Evolutionary conservation across 2,797 vertebrate species (phyloP), one percentile per base, ranked within the genome.

Genomic region (Merluccius polli): DNA sequence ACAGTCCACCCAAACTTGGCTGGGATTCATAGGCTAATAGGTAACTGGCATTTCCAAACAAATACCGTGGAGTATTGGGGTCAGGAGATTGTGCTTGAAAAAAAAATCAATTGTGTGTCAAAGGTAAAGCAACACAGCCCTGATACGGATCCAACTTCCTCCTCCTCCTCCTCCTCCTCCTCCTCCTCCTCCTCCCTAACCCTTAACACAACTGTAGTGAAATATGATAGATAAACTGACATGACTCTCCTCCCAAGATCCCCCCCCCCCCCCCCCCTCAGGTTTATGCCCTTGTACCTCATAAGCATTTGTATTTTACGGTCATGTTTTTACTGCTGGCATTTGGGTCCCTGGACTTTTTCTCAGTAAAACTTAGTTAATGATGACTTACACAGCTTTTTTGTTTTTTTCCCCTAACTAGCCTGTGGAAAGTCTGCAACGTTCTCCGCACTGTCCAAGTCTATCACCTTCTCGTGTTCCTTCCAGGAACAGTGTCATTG

Each of bases 261-360:
- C n/a, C n/a, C n/a, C n/a, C n/a, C n/a, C n/a, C n/a, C n/a, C n/a
- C n/a, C n/a, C n/a, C n/a, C n/a, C n/a, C n/a, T n/a, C n/a, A n/a
- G n/a, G n/a, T n/a, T n/a, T n/a, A n/a, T n/a, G n/a, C 33, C 3
- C 33, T 8, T 35, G 33, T 35, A 8, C 8, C 8, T 3, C 33
- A 35, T 35, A 35, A 35, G 8, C 33, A 35, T 8, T 35, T 35
- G 33, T 35, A 8, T 35, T 35, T 35, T 35, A 35, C n/a, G n/a
- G 12, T 41, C 11, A 1, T 12, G 5, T 75, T 81, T 92, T 89
- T 87, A 91, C 81, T 70, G 76, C 75, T 73, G 69, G 59, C 35
- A 1, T 44, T 4, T 38, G 36, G 36, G 36, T 44, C 77, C 65
- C 71, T 81, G 36, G 63, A 76, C 72, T 70, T 41, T 80, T 77